Evolutionary conservation across 2,113 vertebrate species (phyloP).

Genomic region (Pitta sordida): DNA sequence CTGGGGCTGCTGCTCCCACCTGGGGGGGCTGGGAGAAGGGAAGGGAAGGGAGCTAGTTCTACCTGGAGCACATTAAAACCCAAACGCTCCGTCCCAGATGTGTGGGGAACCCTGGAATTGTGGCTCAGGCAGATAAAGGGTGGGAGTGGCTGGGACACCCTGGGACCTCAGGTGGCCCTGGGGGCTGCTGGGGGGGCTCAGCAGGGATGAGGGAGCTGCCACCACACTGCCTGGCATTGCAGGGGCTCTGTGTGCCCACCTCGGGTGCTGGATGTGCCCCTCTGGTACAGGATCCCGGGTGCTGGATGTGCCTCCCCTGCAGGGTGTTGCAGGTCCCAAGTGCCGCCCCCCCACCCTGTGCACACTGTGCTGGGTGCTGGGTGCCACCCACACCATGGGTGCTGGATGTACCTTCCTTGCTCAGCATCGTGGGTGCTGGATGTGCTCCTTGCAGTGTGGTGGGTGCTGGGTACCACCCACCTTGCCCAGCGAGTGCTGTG

Average conservation of each 20-base stretch:
- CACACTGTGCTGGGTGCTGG: not conserved
- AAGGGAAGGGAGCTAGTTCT: not conserved
- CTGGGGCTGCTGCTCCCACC: not conserved
- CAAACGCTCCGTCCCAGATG: not conserved
- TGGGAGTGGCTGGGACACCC: rapidly evolving
- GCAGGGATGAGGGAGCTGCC: rapidly evolving
- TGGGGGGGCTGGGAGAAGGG: not conserved
- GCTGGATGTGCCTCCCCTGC: not conserved
- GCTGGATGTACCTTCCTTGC: not conserved
- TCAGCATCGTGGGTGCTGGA: not conserved
- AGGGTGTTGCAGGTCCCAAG: not conserved
- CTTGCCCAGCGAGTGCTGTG: rapidly evolving
- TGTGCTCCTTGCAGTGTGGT: not conserved
- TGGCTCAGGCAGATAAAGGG: not conserved
- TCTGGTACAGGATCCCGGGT: rapidly evolving
- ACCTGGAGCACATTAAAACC: not conserved
- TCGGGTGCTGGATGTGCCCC: rapidly evolving
- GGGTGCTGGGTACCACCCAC: not conserved
- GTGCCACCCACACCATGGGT: not conserved
- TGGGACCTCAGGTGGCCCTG: rapidly evolving
- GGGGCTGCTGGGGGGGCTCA: too few relatives aligned
- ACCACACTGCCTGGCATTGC: rapidly evolving
- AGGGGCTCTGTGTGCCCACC: not conserved
- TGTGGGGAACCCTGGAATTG: not conserved
- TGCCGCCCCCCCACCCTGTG: not conserved